Evolutionary conservation across 2,797 vertebrate genomes (phyloP).

Genomic region (Agapornis canus): DNA sequence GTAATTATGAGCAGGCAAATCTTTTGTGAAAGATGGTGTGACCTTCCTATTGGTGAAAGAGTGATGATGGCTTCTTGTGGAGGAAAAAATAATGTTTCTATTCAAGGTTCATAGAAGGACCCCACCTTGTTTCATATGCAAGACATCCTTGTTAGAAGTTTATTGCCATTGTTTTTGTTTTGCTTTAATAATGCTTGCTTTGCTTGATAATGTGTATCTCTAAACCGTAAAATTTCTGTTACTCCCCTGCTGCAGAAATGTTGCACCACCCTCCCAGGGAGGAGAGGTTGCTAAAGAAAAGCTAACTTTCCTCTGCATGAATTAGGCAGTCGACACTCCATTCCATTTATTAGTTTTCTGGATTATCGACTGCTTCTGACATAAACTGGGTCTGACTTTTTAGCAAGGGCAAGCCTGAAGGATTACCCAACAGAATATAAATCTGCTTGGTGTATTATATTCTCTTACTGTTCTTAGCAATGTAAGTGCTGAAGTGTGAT

Average conservation of each 20-base stretch:
- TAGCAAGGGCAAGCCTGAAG: neutral
- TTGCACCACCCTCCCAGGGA: neutral
- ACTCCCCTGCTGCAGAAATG: neutral
- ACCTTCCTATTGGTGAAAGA: conserved; percentile 74
- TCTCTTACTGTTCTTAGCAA: conserved; percentile 34
- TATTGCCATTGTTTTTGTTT: neutral
- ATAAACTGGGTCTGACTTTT: conserved; percentile 7
- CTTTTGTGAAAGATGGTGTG: conserved; percentile 76
- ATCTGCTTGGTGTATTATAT: conserved; percentile 40
- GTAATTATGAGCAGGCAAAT: conserved; percentile 80
- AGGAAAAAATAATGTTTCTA: conserved; percentile 75
- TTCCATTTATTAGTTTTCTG: neutral
- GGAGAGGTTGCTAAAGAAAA: neutral
- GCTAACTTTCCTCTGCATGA: neutral
- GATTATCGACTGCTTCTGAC: conserved; percentile 14
- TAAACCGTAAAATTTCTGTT: conserved; percentile 26
- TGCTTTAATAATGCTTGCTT: neutral
- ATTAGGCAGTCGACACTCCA: neutral
- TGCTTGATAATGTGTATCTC: neutral
- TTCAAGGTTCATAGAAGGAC: conserved; percentile 45
- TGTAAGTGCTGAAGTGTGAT: conserved; percentile 53
- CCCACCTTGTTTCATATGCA: conserved; percentile 19
- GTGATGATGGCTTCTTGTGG: conserved; percentile 73
- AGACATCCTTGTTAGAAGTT: conserved; percentile 35
- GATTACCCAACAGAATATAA: conserved; percentile 27